These are phyloP conservation scores for Copidosoma aretas DNA, from an alignment of 2,888 invertebrate species.

Conservation along the genomic window DNA sequence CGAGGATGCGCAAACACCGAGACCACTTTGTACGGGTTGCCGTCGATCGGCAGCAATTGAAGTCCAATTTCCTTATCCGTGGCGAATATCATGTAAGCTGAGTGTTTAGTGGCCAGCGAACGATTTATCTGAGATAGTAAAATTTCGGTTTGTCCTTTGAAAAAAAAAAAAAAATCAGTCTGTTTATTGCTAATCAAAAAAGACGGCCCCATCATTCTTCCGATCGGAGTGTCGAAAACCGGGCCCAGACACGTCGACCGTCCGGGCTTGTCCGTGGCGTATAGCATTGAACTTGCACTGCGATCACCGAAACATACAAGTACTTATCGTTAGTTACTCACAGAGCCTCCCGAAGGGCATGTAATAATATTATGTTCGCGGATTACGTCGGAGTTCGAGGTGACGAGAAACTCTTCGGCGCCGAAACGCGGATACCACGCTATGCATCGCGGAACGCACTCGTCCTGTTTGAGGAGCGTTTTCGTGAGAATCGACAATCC, in stretches of 20 bases:
- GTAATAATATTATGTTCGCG: not conserved
- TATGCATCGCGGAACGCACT: conserved; percentile 66
- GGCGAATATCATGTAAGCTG: conserved; percentile 69
- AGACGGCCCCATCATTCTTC: conserved; percentile 62
- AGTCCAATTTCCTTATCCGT: conserved; percentile 73
- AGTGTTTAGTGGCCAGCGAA: not conserved
- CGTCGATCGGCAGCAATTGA: conserved; percentile 74
- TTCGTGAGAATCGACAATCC: conserved; percentile 51
- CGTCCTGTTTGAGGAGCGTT: conserved; percentile 68
- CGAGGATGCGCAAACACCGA: conserved; percentile 72
- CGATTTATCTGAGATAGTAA: not conserved
- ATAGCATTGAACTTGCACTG: conserved; percentile 72
- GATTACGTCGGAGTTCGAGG: conserved; percentile 70
- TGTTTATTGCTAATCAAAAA: not conserved
- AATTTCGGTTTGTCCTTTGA: not conserved
- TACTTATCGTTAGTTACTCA: not conserved
- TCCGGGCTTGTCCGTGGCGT: conserved; percentile 71
- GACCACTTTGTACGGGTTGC: conserved; percentile 75
- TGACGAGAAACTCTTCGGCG: conserved; percentile 65
- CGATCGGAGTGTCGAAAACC: conserved; percentile 70
- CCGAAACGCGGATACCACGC: conserved; percentile 63
- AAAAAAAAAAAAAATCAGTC: not conserved
- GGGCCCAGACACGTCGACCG: conserved; percentile 73
- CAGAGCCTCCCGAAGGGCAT: too few relatives aligned
- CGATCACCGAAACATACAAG: conserved; percentile 6